Evolutionary conservation across 1,140 invertebrate species (phyloP), one percentile per base, ranked within the genome.

Genomic region (Cyphomyrmex costatus): DNA sequence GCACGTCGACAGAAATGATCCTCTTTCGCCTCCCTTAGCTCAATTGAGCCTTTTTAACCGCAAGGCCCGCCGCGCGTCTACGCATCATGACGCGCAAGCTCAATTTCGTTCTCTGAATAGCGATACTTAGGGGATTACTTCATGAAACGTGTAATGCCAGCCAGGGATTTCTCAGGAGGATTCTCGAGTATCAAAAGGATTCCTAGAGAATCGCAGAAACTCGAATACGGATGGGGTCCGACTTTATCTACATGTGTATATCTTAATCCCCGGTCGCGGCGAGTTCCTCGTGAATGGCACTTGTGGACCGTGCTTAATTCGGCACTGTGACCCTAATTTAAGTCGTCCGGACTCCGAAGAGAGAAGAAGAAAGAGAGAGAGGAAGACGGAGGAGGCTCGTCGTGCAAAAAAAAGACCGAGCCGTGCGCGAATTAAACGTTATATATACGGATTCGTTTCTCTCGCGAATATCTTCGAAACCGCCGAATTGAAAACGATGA

Each of bases 261-360:
- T 91, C 90, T 91, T 91, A 91, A 91, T 91, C 90, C 85, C 90
- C 36, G 84, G 86, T 90, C 89, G 86, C 63, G 49, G 78, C 89
- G 82, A 86, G 90, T 91, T 90, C 68, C 83, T 73, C 77, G 63
- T 90, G 87, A 91, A 91, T 90, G 82, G 89, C 89, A 91, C 90
- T 91, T 91, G 89, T 90, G 90, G 83, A 91, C 84, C 90, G 89
- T 90, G 70, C 86, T 91, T 91, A 90, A 91, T 91, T 90, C 89
- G 79, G 79, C 77, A 76, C 84, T 85, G 73, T 91, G 84, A 86
- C 88, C 86, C 80, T 87, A 89, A 90, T 90, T 80, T 89, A 89
- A 80, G 86, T 83, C 79, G 79, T 73, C 68, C 79, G 79, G 79
- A 46, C 79, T 30, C 0, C 24, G 27, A 4, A n/a, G 33, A 53